phyloP scores from a whole-genome alignment of 2,113 vertebrate genomes.

The Echinops telfairi region DNA sequence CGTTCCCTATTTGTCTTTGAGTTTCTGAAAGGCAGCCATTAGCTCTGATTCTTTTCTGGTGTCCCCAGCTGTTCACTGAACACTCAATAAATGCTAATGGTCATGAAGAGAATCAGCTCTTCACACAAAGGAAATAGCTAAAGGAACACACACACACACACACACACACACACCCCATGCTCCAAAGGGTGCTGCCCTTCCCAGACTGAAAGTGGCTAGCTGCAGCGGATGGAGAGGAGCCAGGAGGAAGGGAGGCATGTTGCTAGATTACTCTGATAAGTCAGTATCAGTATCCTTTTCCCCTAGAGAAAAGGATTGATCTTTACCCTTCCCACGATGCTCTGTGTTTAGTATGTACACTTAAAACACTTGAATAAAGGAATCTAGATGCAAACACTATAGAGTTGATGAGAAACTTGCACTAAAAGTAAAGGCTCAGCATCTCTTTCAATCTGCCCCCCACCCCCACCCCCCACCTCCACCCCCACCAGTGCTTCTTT shows the following conservation, averaged over 20 bases:
- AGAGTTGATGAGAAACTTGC: conserved; percentile 9
- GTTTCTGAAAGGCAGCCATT: conserved; percentile 14
- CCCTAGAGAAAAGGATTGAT: neutral
- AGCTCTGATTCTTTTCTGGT: conserved; percentile 41
- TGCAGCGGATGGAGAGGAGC: neutral
- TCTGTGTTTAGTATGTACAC: neutral
- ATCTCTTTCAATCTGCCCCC: neutral
- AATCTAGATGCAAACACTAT: conserved; percentile 22
- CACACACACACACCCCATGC: no score
- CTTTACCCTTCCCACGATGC: neutral
- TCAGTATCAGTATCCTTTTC: neutral
- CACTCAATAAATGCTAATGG: conserved; percentile 64
- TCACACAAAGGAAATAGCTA: conserved; percentile 24
- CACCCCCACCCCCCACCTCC: conserved; percentile 4
- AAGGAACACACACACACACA: no score
- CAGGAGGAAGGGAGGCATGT: neutral
- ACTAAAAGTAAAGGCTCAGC: neutral
- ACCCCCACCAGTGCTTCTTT: neutral
- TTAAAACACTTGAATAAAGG: conserved; percentile 8
- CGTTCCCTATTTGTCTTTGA: conserved; percentile 20
- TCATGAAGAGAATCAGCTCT: conserved; percentile 8
- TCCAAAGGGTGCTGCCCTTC: conserved; percentile 18
- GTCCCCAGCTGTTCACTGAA: conserved; percentile 49
- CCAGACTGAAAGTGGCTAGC: neutral
- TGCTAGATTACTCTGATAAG: neutral